Percentiles rank a stretch among this genome's conserved stretches.
phyloP scores from a whole-genome alignment of 2,113 vertebrate genomes.

The Glaucomys volans region DNA sequence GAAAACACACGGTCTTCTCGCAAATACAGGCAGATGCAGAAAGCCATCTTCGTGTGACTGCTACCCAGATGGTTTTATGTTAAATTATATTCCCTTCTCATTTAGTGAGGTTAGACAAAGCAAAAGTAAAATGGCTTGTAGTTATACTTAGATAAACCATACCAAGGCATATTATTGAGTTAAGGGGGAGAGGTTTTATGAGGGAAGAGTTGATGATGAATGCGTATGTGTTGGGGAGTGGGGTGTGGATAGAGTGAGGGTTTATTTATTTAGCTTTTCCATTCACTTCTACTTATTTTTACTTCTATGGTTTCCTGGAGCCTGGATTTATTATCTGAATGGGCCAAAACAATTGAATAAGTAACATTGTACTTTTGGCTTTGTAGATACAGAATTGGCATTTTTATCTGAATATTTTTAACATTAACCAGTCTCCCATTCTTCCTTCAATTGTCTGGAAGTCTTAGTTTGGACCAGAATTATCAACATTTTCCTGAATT shows the following conservation, averaged over 20 bases:
- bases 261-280: conserved; percentile 40
- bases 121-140: not conserved
- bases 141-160: not conserved
- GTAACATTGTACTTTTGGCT: conserved; percentile 63
- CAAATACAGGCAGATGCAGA: not conserved
- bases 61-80: not conserved
- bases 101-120: not conserved
- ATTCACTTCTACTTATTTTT: conserved; percentile 60
- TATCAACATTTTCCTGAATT: conserved; percentile 67
- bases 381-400: conserved; percentile 53
- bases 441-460: conserved; percentile 78
- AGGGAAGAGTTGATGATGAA: not conserved
- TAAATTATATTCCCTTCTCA: not conserved
- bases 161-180: not conserved
- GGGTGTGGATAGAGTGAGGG: not conserved
- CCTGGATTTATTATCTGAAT: conserved; percentile 69
- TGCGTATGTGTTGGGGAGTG: not conserved
- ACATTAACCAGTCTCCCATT: conserved; percentile 52
- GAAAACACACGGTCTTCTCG: not conserved
- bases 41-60: not conserved
- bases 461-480: conserved; percentile 68
- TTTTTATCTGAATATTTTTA: conserved; percentile 71
- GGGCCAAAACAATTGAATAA: conserved; percentile 57
- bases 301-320: conserved; percentile 66
- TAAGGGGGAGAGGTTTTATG: not conserved